Percentiles rank a stretch among this genome's conserved stretches.
These are phyloP conservation scores for Euthynnus affinis DNA, from an alignment of 2,797 vertebrate genomes.

Conservation along the genomic window DNA sequence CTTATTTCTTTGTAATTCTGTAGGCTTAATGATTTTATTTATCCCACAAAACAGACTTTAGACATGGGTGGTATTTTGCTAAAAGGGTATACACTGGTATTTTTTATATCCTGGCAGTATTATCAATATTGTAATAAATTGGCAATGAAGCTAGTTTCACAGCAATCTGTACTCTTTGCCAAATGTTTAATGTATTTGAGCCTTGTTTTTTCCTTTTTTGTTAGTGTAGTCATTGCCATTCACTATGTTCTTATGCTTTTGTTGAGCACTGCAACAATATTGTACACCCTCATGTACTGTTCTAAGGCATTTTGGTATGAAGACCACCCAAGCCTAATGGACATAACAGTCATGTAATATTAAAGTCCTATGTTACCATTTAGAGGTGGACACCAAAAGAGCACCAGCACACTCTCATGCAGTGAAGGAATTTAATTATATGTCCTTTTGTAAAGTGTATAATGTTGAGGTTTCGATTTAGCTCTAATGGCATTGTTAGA, in stretches of 20 bases:
- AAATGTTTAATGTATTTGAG: too few species aligned
- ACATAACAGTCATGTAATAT: not conserved
- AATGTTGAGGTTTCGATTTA: not conserved
- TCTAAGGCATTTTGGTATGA: not conserved
- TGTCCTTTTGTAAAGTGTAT: not conserved
- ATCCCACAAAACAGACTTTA: not conserved
- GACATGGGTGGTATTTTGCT: constrained; percentile 24
- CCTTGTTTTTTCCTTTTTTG: too few species aligned
- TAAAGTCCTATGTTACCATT: not conserved
- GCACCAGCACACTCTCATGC: not conserved
- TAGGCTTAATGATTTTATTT: constrained; percentile 1
- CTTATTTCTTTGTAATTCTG: not conserved
- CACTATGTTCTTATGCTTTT: too few species aligned
- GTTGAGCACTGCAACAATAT: too few species aligned
- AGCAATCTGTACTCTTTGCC: too few species aligned
- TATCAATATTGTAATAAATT: not conserved
- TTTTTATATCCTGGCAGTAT: not conserved
- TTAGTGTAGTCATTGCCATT: too few species aligned
- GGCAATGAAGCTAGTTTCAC: too few species aligned
- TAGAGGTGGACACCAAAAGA: not conserved
- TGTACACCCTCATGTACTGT: too few species aligned
- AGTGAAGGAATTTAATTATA: not conserved
- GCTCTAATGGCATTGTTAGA: not conserved
- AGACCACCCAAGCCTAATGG: constrained; percentile 16
- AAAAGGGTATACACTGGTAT: not conserved